Evolutionary conservation across 92 coral and sea anemone species (phyloP).

Genomic region (Bergia puertoricense): DNA sequence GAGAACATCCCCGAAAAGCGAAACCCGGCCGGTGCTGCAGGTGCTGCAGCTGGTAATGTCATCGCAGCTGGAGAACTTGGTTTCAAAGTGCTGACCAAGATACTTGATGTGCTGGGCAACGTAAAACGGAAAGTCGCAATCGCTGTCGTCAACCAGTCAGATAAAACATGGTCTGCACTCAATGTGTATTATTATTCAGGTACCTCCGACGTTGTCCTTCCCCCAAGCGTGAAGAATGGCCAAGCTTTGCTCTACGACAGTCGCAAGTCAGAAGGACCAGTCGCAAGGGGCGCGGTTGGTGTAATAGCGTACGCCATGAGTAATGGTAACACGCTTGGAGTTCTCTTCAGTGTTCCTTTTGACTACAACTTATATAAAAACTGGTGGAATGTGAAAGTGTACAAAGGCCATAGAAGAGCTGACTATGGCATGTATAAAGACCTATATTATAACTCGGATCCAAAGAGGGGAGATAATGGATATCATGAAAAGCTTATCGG

Average conservation of each 20-base stretch:
- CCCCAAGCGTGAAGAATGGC: conserved; percentile 6
- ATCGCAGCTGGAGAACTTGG: conserved; percentile 4
- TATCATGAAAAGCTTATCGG: conserved; percentile 37
- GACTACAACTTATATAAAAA: conserved; percentile 50
- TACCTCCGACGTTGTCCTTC: conserved; percentile 43
- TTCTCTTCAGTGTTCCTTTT: conserved; percentile 61
- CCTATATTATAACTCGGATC: conserved; percentile 38
- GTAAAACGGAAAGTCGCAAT: conserved; percentile 51
- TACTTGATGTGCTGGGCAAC: conserved; percentile 30
- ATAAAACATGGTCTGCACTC: conserved; percentile 31
- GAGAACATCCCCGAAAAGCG: not conserved
- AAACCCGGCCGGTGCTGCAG: not conserved
- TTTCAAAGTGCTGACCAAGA: conserved; percentile 11
- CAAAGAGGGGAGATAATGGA: conserved; percentile 34
- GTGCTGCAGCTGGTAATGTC: not conserved
- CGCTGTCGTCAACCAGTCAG: conserved; percentile 39
- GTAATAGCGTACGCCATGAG: conserved; percentile 49
- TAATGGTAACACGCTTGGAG: conserved; percentile 47
- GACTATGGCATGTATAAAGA: conserved; percentile 42
- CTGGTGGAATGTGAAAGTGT: conserved; percentile 65
- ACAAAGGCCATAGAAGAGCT: conserved; percentile 39
- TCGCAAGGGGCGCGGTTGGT: conserved; percentile 61
- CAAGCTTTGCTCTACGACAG: conserved; percentile 43
- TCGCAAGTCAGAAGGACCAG: conserved; percentile 48
- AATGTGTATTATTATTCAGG: conserved; percentile 44